phyloP scores from a whole-genome alignment of 2,113 vertebrate species.

The Thalassarche chlororhynchos region DNA sequence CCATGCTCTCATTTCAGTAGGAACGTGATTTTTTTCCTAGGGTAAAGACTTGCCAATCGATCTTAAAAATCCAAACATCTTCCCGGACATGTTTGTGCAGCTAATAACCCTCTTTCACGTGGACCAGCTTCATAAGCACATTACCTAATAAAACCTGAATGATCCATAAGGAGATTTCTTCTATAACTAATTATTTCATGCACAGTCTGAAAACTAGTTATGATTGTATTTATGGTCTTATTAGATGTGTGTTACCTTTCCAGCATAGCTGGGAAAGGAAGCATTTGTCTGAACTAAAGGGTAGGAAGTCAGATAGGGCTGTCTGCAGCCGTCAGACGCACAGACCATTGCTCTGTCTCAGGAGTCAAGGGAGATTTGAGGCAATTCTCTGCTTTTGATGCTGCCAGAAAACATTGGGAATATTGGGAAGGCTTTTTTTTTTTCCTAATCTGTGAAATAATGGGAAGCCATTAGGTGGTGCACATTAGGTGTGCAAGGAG shows the following conservation, averaged over 20 bases:
- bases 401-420: background rate
- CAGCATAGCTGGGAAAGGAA: background rate
- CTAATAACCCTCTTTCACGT: rapidly evolving
- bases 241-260: background rate
- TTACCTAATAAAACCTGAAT: background rate
- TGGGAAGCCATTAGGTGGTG: background rate
- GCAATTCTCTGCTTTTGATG: background rate
- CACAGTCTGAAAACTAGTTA: background rate
- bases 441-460: background rate
- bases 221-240: background rate
- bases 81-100: rapidly evolving
- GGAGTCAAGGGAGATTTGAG: background rate
- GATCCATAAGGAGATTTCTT: background rate
- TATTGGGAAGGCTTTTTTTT: background rate
- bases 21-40: background rate
- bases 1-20: background rate
- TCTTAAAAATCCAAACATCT: background rate
- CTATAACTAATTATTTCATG: background rate
- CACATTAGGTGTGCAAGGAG: too few relatives aligned
- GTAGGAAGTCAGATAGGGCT: background rate
- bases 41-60: background rate
- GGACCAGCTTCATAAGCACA: background rate
- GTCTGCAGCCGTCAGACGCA: background rate
- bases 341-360: background rate
- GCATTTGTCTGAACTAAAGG: background rate